Base-by-base conservation (phyloP, 2,797 vertebrate genomes). In the Acanthis flammea region DNA sequence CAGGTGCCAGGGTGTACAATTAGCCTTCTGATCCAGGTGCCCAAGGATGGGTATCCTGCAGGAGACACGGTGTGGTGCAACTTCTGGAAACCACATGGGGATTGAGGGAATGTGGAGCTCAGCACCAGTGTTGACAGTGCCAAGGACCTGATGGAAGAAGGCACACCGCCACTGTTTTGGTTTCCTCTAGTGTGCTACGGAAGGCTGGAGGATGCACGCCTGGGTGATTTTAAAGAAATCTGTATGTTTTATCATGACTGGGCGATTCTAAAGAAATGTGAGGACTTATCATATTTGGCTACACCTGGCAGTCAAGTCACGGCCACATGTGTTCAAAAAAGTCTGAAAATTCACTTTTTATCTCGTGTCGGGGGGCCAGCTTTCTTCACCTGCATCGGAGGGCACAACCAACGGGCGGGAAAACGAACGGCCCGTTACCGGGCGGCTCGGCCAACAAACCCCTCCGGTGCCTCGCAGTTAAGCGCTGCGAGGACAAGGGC, bases 271-370 rank as follows among this genome's bases (percentile, higher is more conserved):
- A 65, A 58, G 10, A 51, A n/a, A 61, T 10, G 28, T 3, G 1
- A 5, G 28, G 1, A 3, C 22, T 51, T 30, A 15, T 31, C 31
- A 1, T 2, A 7, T 7, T 44, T 54, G 35, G 23, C 14, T 19
- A 13, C 41, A 33, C 1, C 35, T 21, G 51, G 35, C 12, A 12
- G 42, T 3, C 51, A 27, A 27, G 21, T 22, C 68, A 33, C 2
- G 0, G 33, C 35, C 39, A 21, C 9, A 1, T 0, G 1, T 1
- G 12, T 18, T 44, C 21, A 10, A 8, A 21, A 39, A 16, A 0
- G 21, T 3, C 45, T 3, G 7, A 7, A 37, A 35, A 39, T 19
- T 33, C 55, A 31, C n/a, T 74, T 55, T 31, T 14, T 19, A 39
- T n/a, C 19, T 1, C 23, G 9, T 16, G 57, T 54, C 6, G 0